Percentiles rank a stretch among this genome's conserved stretches.
Evolutionary conservation across 30 jellyfish, hydroid and myxozoan species (phyloP).

Genomic region (Phacellophora camtschatica): DNA sequence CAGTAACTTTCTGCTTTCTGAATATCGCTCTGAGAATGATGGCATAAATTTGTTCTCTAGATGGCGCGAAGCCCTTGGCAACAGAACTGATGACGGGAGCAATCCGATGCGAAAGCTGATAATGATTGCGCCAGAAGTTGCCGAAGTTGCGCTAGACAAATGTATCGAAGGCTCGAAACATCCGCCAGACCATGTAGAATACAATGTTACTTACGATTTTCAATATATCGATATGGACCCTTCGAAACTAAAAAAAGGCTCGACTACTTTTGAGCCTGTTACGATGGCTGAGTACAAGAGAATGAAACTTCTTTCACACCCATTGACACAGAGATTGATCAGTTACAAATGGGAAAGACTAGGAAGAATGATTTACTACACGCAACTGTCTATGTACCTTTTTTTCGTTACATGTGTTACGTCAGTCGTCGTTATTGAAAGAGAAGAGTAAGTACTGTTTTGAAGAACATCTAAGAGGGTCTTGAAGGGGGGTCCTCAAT

Average conservation of each 20-base stretch:
- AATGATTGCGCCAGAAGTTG: conserved; percentile 76
- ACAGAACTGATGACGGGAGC: conserved; percentile 50
- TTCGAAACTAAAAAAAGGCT: not conserved
- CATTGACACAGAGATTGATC: conserved; percentile 60
- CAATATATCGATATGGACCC: conserved; percentile 66
- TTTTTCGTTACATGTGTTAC: conserved; percentile 76
- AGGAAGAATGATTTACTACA: conserved; percentile 62
- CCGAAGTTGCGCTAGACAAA: conserved; percentile 69
- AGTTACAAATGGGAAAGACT: conserved; percentile 67
- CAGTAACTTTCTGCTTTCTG: no score
- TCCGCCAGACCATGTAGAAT: conserved; percentile 24
- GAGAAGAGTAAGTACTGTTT: conserved; percentile 75
- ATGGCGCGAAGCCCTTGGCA: conserved; percentile 84
- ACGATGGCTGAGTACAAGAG: conserved; percentile 71
- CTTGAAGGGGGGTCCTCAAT: no score
- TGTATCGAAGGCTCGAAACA: conserved; percentile 68
- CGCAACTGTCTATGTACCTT: conserved; percentile 45
- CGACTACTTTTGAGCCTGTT: conserved; percentile 55
- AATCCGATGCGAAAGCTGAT: conserved; percentile 85
- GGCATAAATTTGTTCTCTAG: not conserved
- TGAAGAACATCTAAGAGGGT: no score
- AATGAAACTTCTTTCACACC: conserved; percentile 70
- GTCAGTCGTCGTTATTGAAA: conserved; percentile 61
- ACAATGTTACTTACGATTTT: conserved; percentile 63
- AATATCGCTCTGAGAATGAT: no score